Evolutionary conservation across 2,113 vertebrate species (phyloP).

Genomic region (Mormoops blainvillei): DNA sequence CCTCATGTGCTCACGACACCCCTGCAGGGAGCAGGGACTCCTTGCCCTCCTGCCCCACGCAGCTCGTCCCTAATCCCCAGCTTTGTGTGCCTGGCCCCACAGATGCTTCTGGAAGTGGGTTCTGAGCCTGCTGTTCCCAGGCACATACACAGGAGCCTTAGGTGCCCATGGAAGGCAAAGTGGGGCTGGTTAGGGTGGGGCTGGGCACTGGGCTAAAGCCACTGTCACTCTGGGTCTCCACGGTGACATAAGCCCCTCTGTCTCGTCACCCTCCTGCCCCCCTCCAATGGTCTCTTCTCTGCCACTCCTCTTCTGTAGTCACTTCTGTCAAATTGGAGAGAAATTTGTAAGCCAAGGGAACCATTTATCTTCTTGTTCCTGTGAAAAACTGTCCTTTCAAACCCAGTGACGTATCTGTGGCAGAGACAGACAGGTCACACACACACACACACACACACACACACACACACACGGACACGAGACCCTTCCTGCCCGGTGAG

Average conservation of each 20-base stretch:
- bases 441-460: neutral
- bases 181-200: neutral
- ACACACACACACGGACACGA: neutral
- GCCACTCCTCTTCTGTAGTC: neutral
- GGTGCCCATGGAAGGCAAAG: neutral
- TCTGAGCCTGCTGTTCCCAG: too few species aligned
- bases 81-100: accelerated
- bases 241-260: neutral
- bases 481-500: neutral
- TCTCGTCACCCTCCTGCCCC: neutral
- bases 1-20: too few species aligned
- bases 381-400: constrained; percentile 13
- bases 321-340: neutral
- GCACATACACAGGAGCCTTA: neutral
- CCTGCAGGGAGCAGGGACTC: neutral
- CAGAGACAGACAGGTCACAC: neutral
- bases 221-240: neutral
- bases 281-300: neutral
- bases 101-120: too few species aligned
- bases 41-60: accelerated
- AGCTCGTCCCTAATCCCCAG: neutral
- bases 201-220: neutral
- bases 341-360: neutral
- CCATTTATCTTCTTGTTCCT: neutral
- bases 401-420: neutral